Evolutionary conservation across 2,888 invertebrate genomes (phyloP).

Genomic region (Melipona bicolor): DNA sequence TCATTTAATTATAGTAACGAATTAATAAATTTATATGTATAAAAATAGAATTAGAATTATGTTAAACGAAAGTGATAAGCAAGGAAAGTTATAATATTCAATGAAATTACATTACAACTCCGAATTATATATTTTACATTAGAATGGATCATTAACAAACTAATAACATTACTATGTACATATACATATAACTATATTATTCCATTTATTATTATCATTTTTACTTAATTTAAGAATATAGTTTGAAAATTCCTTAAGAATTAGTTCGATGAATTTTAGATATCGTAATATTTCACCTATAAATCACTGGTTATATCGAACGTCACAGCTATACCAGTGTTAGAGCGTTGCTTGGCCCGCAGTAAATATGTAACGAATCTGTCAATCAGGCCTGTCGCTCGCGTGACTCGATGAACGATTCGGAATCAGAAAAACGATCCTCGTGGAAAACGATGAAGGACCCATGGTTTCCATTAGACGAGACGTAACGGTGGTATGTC

Average conservation of each 20-base stretch:
- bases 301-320: not conserved
- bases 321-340: not conserved
- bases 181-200: not conserved
- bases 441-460: constrained; percentile 51
- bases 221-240: not conserved
- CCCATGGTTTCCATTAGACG: constrained; percentile 50
- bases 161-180: not conserved
- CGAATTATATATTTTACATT: not conserved
- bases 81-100: not conserved
- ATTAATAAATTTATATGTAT: too few relatives aligned
- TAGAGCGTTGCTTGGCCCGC: not conserved
- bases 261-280: not conserved
- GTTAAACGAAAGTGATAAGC: too few relatives aligned
- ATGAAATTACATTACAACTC: not conserved
- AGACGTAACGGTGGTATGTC: constrained; percentile 76
- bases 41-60: too few relatives aligned
- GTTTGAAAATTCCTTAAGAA: not conserved
- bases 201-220: not conserved
- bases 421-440: constrained; percentile 12
- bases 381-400: constrained; percentile 32
- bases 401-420: constrained; percentile 55
- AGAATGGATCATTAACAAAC: not conserved
- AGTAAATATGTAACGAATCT: constrained; percentile 47
- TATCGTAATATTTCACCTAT: not conserved
- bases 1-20: too few relatives aligned